Evolutionary conservation across 2,113 vertebrate genomes (phyloP).

Genomic region (Anolis carolinensis): DNA sequence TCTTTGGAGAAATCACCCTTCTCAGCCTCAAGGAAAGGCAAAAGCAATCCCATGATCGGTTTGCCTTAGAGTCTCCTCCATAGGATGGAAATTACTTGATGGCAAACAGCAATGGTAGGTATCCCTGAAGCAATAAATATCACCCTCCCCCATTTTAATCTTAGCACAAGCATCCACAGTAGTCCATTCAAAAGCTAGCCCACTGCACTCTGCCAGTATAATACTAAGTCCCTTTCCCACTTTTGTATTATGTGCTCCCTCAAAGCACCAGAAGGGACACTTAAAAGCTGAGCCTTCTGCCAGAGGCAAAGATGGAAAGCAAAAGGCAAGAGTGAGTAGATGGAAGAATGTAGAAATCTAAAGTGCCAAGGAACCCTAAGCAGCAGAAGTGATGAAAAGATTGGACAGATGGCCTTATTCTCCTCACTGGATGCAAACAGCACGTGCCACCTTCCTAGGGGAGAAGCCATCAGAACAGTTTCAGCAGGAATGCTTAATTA

Average conservation of each 20-base stretch:
- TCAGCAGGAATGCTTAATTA: slow-evolving; percentile 25
- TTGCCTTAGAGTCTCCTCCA: no score
- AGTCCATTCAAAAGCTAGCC: no score
- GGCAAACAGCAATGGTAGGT: no score
- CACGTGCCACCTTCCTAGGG: slow-evolving; percentile 16
- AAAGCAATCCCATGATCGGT: no score
- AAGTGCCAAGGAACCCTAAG: slow-evolving; percentile 9
- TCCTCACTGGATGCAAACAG: slow-evolving; percentile 25
- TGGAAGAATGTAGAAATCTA: slow-evolving; percentile 1
- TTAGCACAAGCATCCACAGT: no score
- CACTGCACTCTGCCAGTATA: no score
- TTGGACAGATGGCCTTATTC: slow-evolving; percentile 33
- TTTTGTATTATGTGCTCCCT: background rate
- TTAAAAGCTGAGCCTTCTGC: slow-evolving; percentile 16
- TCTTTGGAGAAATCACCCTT: no score
- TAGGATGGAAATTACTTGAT: no score
- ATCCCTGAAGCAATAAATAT: no score
- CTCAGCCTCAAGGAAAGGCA: no score
- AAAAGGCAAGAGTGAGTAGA: background rate
- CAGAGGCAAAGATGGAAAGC: background rate
- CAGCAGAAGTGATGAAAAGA: slow-evolving; percentile 23
- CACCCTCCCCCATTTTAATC: no score
- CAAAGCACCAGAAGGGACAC: background rate
- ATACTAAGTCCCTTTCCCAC: no score
- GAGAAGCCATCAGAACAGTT: slow-evolving; percentile 18